A percentile compares a stretch with the other conserved stretches of the same genome.
phyloP scores from a whole-genome alignment of 2,797 vertebrate species.

The Phoebastria nigripes region DNA sequence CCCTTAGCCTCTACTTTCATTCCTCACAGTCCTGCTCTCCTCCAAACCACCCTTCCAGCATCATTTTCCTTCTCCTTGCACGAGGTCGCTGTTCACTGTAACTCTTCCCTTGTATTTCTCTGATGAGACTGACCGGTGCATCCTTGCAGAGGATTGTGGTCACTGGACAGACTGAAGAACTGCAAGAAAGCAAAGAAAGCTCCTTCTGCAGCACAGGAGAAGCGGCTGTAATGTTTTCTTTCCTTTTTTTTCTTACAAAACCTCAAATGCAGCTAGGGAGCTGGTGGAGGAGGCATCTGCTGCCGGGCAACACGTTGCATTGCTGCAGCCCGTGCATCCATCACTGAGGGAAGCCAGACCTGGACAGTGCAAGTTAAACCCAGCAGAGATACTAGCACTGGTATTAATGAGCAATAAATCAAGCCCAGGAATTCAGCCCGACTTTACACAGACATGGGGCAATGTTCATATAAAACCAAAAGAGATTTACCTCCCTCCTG shows the following conservation, averaged over 20 bases:
- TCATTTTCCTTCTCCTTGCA: neutral
- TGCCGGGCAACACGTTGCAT: accelerated
- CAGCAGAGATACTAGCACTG: neutral
- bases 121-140: neutral
- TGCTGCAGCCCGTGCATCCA: accelerated
- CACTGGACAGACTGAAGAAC: neutral
- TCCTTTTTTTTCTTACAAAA: neutral
- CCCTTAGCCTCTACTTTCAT: neutral
- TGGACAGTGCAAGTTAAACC: neutral
- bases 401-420: neutral
- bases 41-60: neutral
- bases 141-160: neutral
- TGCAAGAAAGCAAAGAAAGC: neutral
- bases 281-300: neutral
- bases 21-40: neutral
- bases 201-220: neutral
- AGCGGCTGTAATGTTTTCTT: neutral
- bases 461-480: neutral
- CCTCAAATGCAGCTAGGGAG: neutral
- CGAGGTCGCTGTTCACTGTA: accelerated
- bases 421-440: neutral
- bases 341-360: neutral
- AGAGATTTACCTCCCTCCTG: neutral
- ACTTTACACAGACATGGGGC: neutral
- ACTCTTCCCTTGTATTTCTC: neutral